phyloP scores from a whole-genome alignment of 2,888 invertebrate species.

The Allacma fusca region DNA sequence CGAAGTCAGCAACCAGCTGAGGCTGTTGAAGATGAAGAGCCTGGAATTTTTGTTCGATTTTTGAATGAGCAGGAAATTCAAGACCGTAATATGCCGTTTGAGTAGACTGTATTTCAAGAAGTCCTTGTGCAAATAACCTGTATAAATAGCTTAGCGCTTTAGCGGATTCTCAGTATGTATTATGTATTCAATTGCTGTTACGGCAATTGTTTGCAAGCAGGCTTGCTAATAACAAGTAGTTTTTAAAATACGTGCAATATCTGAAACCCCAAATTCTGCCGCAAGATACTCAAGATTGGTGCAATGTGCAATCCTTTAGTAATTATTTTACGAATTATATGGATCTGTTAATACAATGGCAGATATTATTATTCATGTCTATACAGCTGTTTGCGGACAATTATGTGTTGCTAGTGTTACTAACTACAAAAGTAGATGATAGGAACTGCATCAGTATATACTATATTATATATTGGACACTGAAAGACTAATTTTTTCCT shows the following conservation, averaged over 20 bases:
- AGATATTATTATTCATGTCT: not conserved
- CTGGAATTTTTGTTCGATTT: slow-evolving; percentile 33
- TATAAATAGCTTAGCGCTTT: not conserved
- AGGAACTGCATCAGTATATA: not conserved
- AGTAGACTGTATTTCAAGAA: slow-evolving; percentile 4
- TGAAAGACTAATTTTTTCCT: not conserved
- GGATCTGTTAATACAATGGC: not conserved
- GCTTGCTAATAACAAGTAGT: not conserved
- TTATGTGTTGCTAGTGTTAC: not conserved
- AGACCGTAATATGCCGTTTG: slow-evolving; percentile 36
- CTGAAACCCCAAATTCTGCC: not conserved
- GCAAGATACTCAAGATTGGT: slow-evolving; percentile 1
- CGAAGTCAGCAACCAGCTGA: not conserved
- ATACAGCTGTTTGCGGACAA: not conserved
- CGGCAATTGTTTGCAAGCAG: slow-evolving; percentile 1
- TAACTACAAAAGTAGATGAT: not conserved
- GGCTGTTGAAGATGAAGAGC: slow-evolving; percentile 25
- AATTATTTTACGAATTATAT: not conserved
- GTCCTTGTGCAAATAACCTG: slow-evolving; percentile 11
- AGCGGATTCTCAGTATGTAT: not conserved
- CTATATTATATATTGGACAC: not conserved
- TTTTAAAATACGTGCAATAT: not conserved
- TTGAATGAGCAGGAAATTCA: slow-evolving; percentile 33
- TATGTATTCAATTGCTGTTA: not conserved
- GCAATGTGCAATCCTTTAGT: not conserved